Evolutionary conservation across 1,140 invertebrate species (phyloP).

Genomic region (Drosophila pectinifera): DNA sequence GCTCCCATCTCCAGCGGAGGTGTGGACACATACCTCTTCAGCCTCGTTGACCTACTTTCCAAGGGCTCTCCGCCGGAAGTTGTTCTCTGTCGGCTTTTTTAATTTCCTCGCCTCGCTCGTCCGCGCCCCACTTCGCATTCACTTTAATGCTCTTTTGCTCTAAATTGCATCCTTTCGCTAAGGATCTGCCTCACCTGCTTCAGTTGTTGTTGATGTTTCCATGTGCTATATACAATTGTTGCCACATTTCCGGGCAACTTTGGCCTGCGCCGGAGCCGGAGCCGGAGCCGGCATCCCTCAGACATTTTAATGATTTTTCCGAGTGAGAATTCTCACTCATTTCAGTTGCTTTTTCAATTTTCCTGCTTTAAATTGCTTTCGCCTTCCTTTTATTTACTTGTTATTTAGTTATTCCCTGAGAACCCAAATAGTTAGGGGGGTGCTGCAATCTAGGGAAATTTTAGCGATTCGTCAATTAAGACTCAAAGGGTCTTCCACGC

Average conservation of each 20-base stretch:
- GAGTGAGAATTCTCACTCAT: slow-evolving; percentile 60
- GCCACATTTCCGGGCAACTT: slow-evolving; percentile 70
- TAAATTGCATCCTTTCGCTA: slow-evolving; percentile 76
- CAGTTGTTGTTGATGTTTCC: slow-evolving; percentile 47
- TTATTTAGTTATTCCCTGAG: slow-evolving; percentile 41
- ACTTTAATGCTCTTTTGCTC: slow-evolving; percentile 71
- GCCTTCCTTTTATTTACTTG: slow-evolving; percentile 38
- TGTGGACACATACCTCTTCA: slow-evolving; percentile 23
- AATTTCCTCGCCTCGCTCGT: slow-evolving; percentile 60
- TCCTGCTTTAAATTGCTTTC: slow-evolving; percentile 75
- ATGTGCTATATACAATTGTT: slow-evolving; percentile 70
- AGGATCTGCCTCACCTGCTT: slow-evolving; percentile 30
- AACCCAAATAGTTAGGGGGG: slow-evolving; percentile 60
- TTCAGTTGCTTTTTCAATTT: slow-evolving; percentile 46
- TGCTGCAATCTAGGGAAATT: slow-evolving; percentile 32
- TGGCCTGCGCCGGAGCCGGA: slow-evolving; percentile 23
- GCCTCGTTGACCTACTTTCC: slow-evolving; percentile 63
- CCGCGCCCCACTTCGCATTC: slow-evolving; percentile 51
- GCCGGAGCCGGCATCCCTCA: slow-evolving; percentile 64
- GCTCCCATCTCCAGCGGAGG: slow-evolving; percentile 16
- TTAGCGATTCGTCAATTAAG: slow-evolving; percentile 74
- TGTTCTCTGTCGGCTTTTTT: slow-evolving; percentile 59
- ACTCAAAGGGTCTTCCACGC: slow-evolving; percentile 48
- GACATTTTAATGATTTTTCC: slow-evolving; percentile 78
- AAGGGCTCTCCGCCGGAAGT: slow-evolving; percentile 11